phyloP scores from a whole-genome alignment of 2,113 vertebrate genomes.

The Passer montanus region DNA sequence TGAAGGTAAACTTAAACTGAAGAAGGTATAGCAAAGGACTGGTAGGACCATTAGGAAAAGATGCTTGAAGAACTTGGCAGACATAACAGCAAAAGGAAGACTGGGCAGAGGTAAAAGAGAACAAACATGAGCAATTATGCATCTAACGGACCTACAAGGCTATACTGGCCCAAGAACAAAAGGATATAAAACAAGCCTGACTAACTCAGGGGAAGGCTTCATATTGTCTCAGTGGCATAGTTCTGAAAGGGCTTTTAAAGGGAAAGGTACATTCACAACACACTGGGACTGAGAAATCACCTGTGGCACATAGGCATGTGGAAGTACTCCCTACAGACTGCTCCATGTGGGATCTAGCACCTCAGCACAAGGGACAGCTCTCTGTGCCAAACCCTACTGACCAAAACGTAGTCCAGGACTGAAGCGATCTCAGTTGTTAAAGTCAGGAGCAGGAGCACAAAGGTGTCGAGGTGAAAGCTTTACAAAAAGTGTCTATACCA shows the following conservation, averaged over 20 bases:
- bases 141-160: slow-evolving; percentile 10
- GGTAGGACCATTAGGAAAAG: not conserved
- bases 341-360: accelerated
- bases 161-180: not conserved
- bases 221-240: not conserved
- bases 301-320: not conserved
- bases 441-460: not conserved
- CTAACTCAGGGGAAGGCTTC: not conserved
- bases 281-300: not conserved
- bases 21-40: not conserved
- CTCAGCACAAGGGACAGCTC: not conserved
- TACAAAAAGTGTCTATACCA: not conserved
- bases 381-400: not conserved
- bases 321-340: not conserved
- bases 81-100: not conserved
- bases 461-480: not conserved
- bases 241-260: not conserved
- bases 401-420: not conserved
- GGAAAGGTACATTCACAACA: not conserved
- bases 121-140: slow-evolving; percentile 11
- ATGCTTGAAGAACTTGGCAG: not conserved
- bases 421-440: not conserved
- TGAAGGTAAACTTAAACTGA: not conserved
- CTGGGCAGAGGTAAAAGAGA: not conserved
- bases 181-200: not conserved